Conservation (phyloP, 2,888 invertebrate species). For the Augochlorella aurata region DNA sequence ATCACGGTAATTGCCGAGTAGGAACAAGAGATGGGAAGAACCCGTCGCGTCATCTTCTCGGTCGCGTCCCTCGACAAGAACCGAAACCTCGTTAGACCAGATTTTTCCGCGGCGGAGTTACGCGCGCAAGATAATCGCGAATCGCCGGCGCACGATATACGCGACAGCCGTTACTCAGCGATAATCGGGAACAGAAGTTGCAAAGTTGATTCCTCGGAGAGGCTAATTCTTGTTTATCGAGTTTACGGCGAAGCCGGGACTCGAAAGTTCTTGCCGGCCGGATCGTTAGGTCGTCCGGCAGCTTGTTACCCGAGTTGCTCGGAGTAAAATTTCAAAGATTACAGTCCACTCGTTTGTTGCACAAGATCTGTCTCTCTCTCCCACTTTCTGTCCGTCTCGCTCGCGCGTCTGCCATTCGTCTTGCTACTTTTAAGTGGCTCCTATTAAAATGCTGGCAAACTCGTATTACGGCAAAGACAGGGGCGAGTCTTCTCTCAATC, state of each 20-base stretch:
- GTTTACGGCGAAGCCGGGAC: neutral
- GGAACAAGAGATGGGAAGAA: slow-evolving; percentile 16
- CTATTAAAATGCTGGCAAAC: neutral
- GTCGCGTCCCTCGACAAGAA: neutral
- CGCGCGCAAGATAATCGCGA: neutral
- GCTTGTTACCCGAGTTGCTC: neutral
- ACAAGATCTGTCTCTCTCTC: neutral
- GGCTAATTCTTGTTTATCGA: neutral
- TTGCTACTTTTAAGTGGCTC: slow-evolving; percentile 2
- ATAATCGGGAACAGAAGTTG: neutral
- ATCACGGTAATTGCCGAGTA: slow-evolving; percentile 23
- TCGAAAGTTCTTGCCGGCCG: neutral
- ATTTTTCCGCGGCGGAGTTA: neutral
- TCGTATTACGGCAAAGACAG: neutral
- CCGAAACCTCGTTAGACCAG: neutral
- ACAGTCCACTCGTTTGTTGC: neutral
- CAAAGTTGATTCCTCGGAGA: neutral
- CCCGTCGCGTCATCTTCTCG: neutral
- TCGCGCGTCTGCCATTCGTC: neutral
- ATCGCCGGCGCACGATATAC: neutral
- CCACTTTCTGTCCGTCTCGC: neutral
- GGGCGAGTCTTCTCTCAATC: neutral
- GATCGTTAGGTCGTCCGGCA: neutral
- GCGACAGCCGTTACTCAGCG: neutral
- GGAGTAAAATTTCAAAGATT: slow-evolving; percentile 1